Conservation (phyloP, 2,888 invertebrate genomes). For the Pandemis cinnamomeana region DNA sequence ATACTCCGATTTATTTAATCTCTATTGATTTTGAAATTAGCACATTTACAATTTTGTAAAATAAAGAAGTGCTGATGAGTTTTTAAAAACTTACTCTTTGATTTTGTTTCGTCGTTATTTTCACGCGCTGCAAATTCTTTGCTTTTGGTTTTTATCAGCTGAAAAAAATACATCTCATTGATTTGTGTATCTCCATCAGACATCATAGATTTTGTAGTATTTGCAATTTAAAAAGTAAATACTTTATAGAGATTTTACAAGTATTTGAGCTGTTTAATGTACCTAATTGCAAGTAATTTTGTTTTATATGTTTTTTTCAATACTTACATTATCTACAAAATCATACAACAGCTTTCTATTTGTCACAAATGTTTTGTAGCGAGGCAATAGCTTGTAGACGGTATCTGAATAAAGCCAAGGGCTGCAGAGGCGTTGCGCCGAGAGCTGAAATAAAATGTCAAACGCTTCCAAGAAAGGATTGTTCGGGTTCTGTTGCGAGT, state of each 20-base stretch:
- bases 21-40: not conserved
- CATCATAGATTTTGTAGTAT: too few species aligned
- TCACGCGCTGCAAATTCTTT: slow-evolving; percentile 32
- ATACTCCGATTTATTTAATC: not conserved
- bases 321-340: slow-evolving; percentile 33
- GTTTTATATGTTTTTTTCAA: too few species aligned
- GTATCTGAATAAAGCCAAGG: slow-evolving; percentile 38
- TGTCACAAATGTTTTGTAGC: slow-evolving; percentile 2
- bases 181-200: too few species aligned
- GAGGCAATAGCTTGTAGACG: slow-evolving; percentile 15
- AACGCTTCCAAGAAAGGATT: slow-evolving; percentile 31
- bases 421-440: slow-evolving; percentile 11
- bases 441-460: not conserved
- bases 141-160: slow-evolving; percentile 43
- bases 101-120: slow-evolving; percentile 15
- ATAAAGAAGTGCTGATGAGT: not conserved
- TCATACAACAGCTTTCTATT: slow-evolving; percentile 10
- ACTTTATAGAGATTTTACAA: too few species aligned
- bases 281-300: too few species aligned
- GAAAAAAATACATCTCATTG: not conserved
- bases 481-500: slow-evolving; percentile 8
- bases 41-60: too few species aligned
- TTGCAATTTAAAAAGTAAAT: too few species aligned
- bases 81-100: slow-evolving; percentile 23
- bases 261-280: too few species aligned